These are phyloP conservation scores for Tortricodes alternella DNA, from an alignment of 2,888 invertebrate genomes.

Conservation along the genomic window DNA sequence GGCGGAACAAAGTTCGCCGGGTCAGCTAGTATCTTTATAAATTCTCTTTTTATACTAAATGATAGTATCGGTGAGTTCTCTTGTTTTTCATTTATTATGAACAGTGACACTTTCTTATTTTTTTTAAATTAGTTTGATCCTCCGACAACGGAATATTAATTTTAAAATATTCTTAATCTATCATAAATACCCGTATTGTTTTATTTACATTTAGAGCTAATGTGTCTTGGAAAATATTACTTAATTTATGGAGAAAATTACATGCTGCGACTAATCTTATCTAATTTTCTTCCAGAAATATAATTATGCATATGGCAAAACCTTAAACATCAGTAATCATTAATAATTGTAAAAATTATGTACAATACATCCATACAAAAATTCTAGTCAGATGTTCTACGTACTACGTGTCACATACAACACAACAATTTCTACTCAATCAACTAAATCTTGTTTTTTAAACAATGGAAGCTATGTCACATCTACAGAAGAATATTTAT, in stretches of 20 bases:
- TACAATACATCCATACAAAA: background rate
- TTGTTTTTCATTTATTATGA: background rate
- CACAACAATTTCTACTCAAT: slow-evolving; percentile 5
- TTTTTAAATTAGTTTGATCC: background rate
- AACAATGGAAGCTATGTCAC: slow-evolving; percentile 12
- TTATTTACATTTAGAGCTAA: too few species aligned
- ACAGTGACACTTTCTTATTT: background rate
- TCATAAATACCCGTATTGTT: slow-evolving; percentile 47
- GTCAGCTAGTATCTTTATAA: too few species aligned
- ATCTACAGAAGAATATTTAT: slow-evolving; percentile 3
- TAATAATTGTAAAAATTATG: background rate
- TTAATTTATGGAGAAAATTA: too few species aligned
- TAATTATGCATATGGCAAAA: too few species aligned
- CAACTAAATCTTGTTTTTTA: slow-evolving; percentile 6
- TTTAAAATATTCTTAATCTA: slow-evolving; percentile 1
- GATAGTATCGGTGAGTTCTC: background rate
- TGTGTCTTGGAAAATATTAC: too few species aligned
- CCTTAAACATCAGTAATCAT: too few species aligned
- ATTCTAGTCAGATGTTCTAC: background rate
- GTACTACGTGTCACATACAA: slow-evolving; percentile 11
- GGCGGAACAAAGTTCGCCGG: too few species aligned
- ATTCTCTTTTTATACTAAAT: background rate
- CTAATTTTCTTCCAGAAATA: too few species aligned
- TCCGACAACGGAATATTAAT: background rate
- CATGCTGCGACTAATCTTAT: too few species aligned